Conservation (phyloP, 2,797 vertebrate species). For the Nannoperca australis region DNA sequence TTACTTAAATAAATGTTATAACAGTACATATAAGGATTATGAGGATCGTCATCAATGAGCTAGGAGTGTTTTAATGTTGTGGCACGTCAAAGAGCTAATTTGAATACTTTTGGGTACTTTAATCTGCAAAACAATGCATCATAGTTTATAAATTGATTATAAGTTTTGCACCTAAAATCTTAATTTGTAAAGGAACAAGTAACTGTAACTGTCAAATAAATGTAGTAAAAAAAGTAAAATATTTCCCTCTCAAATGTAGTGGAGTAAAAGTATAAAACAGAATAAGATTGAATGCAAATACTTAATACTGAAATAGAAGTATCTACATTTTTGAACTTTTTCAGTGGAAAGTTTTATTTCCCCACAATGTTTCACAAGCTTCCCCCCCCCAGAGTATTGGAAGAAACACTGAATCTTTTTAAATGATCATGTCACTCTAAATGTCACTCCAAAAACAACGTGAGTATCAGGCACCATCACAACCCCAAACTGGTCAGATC, state of each 20-base stretch:
- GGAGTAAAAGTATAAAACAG: not conserved
- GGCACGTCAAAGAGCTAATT: not conserved
- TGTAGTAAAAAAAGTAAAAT: not conserved
- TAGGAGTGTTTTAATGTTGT: constrained; percentile 2
- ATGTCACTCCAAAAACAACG: not conserved
- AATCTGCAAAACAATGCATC: not conserved
- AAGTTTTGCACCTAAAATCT: not conserved
- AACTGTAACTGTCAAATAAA: not conserved
- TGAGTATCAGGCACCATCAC: not conserved
- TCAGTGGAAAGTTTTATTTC: not conserved
- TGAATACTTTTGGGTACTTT: not conserved
- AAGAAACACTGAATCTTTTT: not conserved
- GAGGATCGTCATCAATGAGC: not conserved
- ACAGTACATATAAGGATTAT: not conserved
- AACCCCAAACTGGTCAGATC: not conserved
- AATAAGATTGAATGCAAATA: not conserved
- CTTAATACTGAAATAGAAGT: not conserved
- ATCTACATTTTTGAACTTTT: not conserved
- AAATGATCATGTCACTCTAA: not conserved
- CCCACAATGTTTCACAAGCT: not conserved
- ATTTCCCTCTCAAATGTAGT: not conserved
- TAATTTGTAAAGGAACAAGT: not conserved
- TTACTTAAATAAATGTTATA: too few relatives aligned
- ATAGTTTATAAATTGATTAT: not conserved
- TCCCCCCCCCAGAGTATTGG: not conserved